Evolutionary conservation across 92 coral and sea anemone species (phyloP), one percentile per base, ranked within the genome.

Genomic region (Epizoanthus illoricatus): DNA sequence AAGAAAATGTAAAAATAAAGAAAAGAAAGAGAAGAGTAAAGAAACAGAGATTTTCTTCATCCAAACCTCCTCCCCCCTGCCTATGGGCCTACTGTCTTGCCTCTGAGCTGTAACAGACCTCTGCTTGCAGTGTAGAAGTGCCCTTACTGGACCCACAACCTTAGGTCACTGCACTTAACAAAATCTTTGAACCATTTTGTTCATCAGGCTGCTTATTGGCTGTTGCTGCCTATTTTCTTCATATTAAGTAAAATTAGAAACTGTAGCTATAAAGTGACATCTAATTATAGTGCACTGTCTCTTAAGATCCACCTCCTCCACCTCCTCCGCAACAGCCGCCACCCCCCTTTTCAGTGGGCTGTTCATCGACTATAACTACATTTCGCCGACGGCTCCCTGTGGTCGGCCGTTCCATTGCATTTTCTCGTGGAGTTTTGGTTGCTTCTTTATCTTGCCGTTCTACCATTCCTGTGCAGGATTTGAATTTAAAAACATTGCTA

Each of bases 291-390:
- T 71, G 76, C 16, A n/a, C 41, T 42, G 81, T 61, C 9, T 15
- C 65, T 57, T 63, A 78, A 43, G 82, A 78, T 2, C 88, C 69
- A 61, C 49, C 52, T 0, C 79, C 60, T 28, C 64, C 68, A 10
- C 91, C 87, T 5, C 90, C 83, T 8, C 93, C 84, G 79, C 97
- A 89, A 59, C 99, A 85, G 73, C 98, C 94, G 0, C 97, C 91
- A 58, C 92, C 74, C 40, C 84, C 81, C 47, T 87, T 90, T 42
- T 74, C 87, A 56, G 86, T 85, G 7, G 97, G 97, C 63, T 93
- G 97, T 87, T 97, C 99, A 83, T 93, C 99, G 8, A 97, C 94
- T 21, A 97, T 94, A 67, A 94, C 97, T 43, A 93, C 98, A 69
- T 92, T 92, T 78, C 93, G 91, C 75, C 87, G 89, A 49, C 98